Conservation (phyloP, 2,113 vertebrate species). For the Nerophis ophidion region DNA sequence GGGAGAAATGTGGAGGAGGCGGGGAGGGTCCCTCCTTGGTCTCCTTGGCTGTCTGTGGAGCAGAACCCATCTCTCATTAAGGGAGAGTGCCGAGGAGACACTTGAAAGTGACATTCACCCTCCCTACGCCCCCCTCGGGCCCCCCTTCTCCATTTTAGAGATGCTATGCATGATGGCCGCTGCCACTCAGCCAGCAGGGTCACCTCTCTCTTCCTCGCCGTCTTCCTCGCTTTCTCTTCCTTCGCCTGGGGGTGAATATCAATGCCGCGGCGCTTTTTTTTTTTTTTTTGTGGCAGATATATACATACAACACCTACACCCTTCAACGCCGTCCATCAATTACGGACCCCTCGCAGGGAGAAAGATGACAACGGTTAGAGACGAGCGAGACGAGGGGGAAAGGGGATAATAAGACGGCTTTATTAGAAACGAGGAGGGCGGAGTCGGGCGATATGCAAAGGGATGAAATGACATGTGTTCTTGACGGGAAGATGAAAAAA, state of each 20-base stretch:
- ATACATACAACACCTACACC: constrained; percentile 65
- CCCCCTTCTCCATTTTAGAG: constrained; percentile 64
- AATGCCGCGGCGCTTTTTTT: constrained; percentile 58
- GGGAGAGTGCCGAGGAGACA: constrained; percentile 73
- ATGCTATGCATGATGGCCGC: constrained; percentile 74
- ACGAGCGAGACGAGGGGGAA: constrained; percentile 17
- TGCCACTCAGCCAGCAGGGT: constrained; percentile 76
- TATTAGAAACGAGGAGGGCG: constrained; percentile 80
- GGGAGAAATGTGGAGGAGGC: constrained; percentile 46
- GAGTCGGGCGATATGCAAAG: constrained; percentile 88
- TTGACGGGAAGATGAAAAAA: constrained; percentile 85
- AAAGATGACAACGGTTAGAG: constrained; percentile 32
- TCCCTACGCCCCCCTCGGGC: constrained; percentile 33
- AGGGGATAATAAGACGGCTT: constrained; percentile 52
- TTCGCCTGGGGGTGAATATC: constrained; percentile 73
- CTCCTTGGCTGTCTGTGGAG: constrained; percentile 76
- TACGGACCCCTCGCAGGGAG: constrained; percentile 44
- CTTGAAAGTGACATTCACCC: constrained; percentile 78
- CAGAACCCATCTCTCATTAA: constrained; percentile 81
- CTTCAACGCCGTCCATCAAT: constrained; percentile 66
- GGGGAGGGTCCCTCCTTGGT: constrained; percentile 68
- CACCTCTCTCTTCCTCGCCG: constrained; percentile 61
- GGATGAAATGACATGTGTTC: constrained; percentile 74
- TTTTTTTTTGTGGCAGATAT: constrained; percentile 54
- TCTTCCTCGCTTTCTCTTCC: constrained; percentile 52